Percentiles rank a stretch among this genome's conserved stretches.
These are phyloP conservation scores for Tapirus indicus DNA, from an alignment of 2,797 vertebrate genomes.

Conservation along the genomic window DNA sequence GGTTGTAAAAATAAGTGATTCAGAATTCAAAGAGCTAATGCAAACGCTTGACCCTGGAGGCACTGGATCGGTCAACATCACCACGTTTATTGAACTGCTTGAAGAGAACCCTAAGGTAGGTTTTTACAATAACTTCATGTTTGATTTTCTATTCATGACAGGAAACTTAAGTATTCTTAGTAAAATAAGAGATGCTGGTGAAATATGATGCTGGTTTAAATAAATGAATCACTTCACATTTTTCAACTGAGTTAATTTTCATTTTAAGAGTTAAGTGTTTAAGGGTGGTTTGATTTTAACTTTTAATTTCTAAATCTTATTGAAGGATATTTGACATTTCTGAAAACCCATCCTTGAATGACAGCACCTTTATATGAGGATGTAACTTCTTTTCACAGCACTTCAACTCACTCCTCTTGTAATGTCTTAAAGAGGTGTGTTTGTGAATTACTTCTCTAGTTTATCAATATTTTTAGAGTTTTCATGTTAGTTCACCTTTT, in stretches of 20 bases:
- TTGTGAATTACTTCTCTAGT: not conserved
- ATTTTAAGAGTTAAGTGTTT: not conserved
- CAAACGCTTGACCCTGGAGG: constrained; percentile 84
- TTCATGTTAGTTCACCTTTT: not conserved
- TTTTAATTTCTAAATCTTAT: not conserved
- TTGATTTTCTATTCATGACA: not conserved
- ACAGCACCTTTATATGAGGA: too few species aligned
- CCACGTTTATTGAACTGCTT: constrained; percentile 78
- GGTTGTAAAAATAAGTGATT: constrained; percentile 79
- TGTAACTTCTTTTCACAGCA: fast-evolving
- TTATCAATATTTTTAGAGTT: not conserved
- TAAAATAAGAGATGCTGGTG: not conserved
- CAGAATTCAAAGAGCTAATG: constrained; percentile 87
- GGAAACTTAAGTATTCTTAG: not conserved
- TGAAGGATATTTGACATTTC: not conserved
- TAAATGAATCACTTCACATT: too few species aligned
- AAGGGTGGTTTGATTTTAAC: not conserved
- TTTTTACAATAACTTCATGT: fast-evolving
- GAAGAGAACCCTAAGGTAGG: constrained; percentile 74
- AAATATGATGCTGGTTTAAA: not conserved
- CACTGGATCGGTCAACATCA: constrained; percentile 75
- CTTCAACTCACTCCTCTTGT: fast-evolving
- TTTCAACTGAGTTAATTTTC: not conserved
- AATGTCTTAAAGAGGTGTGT: fast-evolving
- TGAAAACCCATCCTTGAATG: not conserved